These are phyloP conservation scores for Anoplolepis gracilipes DNA, from an alignment of 1,140 invertebrate genomes.

Conservation along the genomic window DNA sequence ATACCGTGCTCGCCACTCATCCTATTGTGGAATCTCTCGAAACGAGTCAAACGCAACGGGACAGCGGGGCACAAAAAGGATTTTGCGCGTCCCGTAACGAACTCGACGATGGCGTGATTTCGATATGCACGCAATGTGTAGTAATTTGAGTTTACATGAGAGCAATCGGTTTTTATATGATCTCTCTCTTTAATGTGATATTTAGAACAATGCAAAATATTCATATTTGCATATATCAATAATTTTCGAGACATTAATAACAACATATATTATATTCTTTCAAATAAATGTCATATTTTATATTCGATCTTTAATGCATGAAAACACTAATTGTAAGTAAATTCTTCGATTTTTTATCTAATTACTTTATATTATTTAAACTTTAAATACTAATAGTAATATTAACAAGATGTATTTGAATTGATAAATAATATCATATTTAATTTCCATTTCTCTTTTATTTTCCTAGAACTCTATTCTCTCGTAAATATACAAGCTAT, in stretches of 20 bases:
- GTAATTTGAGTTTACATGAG: conserved; percentile 66
- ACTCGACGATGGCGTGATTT: conserved; percentile 67
- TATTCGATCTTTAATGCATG: background rate
- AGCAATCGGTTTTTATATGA: conserved; percentile 40
- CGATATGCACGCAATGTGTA: conserved; percentile 50
- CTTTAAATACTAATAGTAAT: too few relatives aligned
- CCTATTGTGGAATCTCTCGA: conserved; percentile 63
- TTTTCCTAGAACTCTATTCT: background rate
- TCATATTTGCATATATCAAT: background rate
- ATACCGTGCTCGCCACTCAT: conserved; percentile 53
- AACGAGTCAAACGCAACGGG: conserved; percentile 57
- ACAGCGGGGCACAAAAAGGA: conserved; percentile 67
- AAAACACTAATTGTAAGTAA: background rate
- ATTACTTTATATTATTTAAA: background rate
- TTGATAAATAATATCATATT: background rate
- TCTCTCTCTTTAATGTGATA: conserved; percentile 10
- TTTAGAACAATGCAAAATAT: background rate
- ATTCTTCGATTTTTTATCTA: background rate
- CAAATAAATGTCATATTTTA: background rate
- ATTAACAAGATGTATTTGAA: background rate
- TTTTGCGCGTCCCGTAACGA: conserved; percentile 67
- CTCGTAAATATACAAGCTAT: background rate
- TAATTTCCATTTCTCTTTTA: background rate
- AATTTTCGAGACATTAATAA: background rate
- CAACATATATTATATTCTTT: background rate